Conservation (phyloP, 1,140 invertebrate species). For the Zaprionus lachaisei region DNA sequence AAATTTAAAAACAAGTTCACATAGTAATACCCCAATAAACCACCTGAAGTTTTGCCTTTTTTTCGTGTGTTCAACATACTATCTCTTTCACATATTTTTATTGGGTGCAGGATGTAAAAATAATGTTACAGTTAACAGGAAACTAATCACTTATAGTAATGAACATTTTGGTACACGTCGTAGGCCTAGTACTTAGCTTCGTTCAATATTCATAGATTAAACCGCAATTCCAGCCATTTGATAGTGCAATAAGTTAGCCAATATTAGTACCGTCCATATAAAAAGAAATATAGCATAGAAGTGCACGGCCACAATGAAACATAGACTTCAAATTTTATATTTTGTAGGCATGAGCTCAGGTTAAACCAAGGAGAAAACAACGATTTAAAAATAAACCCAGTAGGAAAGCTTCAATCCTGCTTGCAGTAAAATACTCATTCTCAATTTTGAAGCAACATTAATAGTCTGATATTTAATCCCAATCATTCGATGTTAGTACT, state of each 20-base stretch:
- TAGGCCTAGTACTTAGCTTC: not conserved
- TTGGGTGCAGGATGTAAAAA: not conserved
- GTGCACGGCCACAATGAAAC: conserved; percentile 35
- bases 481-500: too few species aligned
- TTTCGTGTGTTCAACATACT: too few species aligned
- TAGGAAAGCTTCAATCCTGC: conserved; percentile 5
- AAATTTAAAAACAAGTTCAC: not conserved
- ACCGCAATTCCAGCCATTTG: conserved; percentile 2
- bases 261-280: conserved; percentile 67
- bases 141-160: not conserved
- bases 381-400: conserved; percentile 1
- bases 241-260: conserved; percentile 43
- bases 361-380: not conserved
- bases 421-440: not conserved
- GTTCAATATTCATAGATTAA: not conserved
- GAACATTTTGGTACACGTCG: not conserved
- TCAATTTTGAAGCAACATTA: not conserved
- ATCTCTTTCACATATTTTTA: too few species aligned
- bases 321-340: conserved; percentile 46
- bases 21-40: too few species aligned
- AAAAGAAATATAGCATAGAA: conserved; percentile 29
- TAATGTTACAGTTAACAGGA: not conserved
- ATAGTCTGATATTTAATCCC: too few species aligned
- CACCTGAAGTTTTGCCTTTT: too few species aligned
- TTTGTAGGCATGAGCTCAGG: conserved; percentile 51